Base-by-base conservation (phyloP, 2,113 vertebrate genomes). In the Oceanites oceanicus region DNA sequence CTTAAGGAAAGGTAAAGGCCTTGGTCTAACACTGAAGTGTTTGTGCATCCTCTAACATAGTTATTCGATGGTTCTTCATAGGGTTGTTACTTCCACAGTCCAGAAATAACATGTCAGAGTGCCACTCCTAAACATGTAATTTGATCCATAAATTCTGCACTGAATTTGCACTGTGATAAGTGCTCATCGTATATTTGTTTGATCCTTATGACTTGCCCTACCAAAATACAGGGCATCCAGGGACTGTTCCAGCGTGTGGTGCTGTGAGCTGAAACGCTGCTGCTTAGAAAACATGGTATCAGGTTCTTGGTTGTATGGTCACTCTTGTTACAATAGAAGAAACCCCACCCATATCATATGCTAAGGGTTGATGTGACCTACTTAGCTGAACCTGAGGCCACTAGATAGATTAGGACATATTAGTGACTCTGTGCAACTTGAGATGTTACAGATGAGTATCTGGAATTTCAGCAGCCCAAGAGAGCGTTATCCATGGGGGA, bases 221-320 rank as follows among this genome's bases (percentile, higher is more conserved):
- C 16, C 20, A 42, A 83, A 86, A 59, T 21, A 12, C 19, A 70
- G 29, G 29, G 15, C 20, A 15, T 26, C 16, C 15, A 29, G 36
- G 30, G 30, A 5, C 45, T 62, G 15, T 78, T 70, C 6, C 13
- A 32, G 55, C 16, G 20, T 19, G 22, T 32, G 34, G 17, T 44
- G 44, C 53, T 67, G 56, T 25, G n/a, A 50, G 82, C 34, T 50
- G 70, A 74, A 77, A 29, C 0, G 0, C 36, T 47, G 17, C 23
- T 88, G 5, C 1, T 1, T 63, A 25, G 0, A 6, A 74, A 44
- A n/a, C 0, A 4, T 12, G 1, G 8, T 32, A 14, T 30, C 18
- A 11, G 45, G 13, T 6, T 82, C 22, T 36, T 34, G 50, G 16
- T 34, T 75, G 11, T 36, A 4, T 30, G 52, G 10, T 53, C 25